Base-by-base conservation (phyloP, 2,888 invertebrate genomes). In the Apocheima hispidaria region DNA sequence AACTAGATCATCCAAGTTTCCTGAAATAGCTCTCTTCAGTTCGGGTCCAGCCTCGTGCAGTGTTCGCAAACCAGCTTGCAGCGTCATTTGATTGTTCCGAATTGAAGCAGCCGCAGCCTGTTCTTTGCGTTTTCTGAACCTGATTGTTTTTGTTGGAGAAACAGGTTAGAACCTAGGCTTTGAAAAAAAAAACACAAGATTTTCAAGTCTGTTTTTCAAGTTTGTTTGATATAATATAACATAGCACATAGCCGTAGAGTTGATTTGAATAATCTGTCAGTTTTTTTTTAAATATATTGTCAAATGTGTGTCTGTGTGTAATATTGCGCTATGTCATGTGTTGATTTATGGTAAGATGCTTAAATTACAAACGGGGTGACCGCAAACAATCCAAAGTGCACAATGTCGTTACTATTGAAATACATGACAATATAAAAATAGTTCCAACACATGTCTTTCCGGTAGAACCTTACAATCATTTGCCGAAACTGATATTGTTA, bases 11-110 rank as follows among this genome's bases (percentile, higher is more conserved):
- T 99, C 99, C 73, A 99, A 91, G 85, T 99, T 99, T 20, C 99
- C 99, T 33, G 99, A 99, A 73, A 99, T 99, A 20, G 99, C 98
- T 71, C 99, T 94, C 87, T 99, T 98, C 63, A 99, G 93, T 84
- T 99, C 99, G 0, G 99, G 99, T 0, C 99, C 99, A 56, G 99
- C 98, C 86, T 99, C 99, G 84, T 99, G 99, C 53, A 99, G 93
- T 0, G 98, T 99, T 63, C 99, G 94, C 63, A 99, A 93, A 36
- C 99, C 99, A 79, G 99, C 99, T 94, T 99, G 95, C 58, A 99
- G 91, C 0, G 98, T 98, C 70, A 97, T 97, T 41, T 98, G 97
- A 77, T 97, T 96, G 57, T 74, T 84, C 64, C 82, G 82, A 0
- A 75, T 62, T 0, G 83, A 77, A 0, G 74, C 79, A 44, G 95